phyloP scores from a whole-genome alignment of 2,888 invertebrate genomes.

The Bruchidius siliquastri region DNA sequence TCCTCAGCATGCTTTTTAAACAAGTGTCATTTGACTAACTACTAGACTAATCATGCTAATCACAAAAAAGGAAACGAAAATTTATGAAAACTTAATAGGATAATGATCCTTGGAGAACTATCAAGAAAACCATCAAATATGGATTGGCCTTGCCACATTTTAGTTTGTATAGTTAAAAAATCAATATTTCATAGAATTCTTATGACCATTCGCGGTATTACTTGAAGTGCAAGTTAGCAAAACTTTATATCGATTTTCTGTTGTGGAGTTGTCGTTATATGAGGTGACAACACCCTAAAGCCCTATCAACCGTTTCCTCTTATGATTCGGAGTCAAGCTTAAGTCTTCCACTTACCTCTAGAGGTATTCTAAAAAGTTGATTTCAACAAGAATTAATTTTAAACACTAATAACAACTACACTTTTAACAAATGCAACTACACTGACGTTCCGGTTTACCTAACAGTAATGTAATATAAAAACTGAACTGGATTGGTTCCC shows the following conservation, averaged over 20 bases:
- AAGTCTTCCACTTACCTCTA: slow-evolving; percentile 18
- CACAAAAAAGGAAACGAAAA: neutral
- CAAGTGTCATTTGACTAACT: neutral
- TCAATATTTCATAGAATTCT: neutral
- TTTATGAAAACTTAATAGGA: neutral
- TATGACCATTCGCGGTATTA: neutral
- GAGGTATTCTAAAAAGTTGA: slow-evolving; percentile 20
- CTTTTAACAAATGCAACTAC: slow-evolving; percentile 1
- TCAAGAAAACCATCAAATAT: neutral
- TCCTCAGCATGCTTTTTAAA: neutral
- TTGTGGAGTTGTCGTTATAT: neutral
- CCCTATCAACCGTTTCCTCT: slow-evolving; percentile 1
- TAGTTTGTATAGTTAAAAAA: neutral
- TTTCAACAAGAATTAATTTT: slow-evolving; percentile 18
- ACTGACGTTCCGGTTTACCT: slow-evolving; percentile 23
- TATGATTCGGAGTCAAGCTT: neutral
- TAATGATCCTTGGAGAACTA: neutral
- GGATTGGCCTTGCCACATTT: neutral
- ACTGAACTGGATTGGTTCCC: slow-evolving; percentile 33
- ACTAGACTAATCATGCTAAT: neutral
- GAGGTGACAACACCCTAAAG: slow-evolving; percentile 26
- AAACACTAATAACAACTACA: slow-evolving; percentile 20
- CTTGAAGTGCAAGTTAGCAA: slow-evolving; percentile 2
- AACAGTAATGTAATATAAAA: slow-evolving; percentile 36
- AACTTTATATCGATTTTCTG: slow-evolving; percentile 23